Percentiles rank a stretch among this genome's conserved stretches.
Evolutionary conservation across 2,797 vertebrate species (phyloP).

Genomic region (Peromyscus aztecus): DNA sequence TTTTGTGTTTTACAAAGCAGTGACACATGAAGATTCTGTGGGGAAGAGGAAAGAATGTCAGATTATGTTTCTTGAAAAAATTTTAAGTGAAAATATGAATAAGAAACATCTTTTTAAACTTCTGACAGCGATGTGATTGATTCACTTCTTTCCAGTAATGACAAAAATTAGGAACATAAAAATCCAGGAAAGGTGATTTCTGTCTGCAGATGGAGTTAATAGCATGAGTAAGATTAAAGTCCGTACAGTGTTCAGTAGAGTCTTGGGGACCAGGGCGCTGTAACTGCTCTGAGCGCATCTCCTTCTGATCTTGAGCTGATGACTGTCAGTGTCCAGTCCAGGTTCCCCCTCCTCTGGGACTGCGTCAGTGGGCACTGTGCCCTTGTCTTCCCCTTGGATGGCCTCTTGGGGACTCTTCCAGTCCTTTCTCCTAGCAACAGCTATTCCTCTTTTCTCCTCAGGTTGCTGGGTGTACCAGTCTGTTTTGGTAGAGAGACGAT

Average conservation of each 20-base stretch:
- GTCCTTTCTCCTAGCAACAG: constrained; percentile 9
- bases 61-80: background rate
- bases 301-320: background rate
- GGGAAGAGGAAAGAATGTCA: background rate
- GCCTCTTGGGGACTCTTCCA: background rate
- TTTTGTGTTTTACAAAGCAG: constrained; percentile 16
- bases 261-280: background rate
- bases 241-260: background rate
- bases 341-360: background rate
- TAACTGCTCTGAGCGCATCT: background rate
- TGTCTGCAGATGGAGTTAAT: background rate
- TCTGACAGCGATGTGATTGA: constrained; percentile 2
- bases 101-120: background rate
- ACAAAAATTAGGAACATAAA: background rate
- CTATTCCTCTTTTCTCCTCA: background rate
- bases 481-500: background rate
- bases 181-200: constrained; percentile 30
- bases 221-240: background rate
- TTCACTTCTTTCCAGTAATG: constrained; percentile 26
- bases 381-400: background rate
- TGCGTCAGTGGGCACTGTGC: too few species aligned
- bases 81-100: background rate
- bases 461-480: background rate
- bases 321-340: background rate
- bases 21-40: background rate